A percentile compares a stretch with the other conserved stretches of the same genome.
Evolutionary conservation across 2,113 vertebrate species (phyloP).

Genomic region (Polypterus bichir): DNA sequence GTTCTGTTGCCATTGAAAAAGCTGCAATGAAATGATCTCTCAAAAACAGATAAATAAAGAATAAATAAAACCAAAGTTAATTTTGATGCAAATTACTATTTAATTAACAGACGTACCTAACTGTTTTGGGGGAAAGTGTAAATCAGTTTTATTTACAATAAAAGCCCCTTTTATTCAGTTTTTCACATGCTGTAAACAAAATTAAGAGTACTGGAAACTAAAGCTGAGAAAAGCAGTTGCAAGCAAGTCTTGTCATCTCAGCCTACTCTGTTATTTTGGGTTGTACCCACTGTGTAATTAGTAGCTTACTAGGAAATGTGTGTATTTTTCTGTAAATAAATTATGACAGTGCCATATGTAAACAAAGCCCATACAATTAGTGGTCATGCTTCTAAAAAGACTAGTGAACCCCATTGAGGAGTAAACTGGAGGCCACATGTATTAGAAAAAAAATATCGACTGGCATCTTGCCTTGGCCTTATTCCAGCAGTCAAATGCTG

Average conservation of each 20-base stretch:
- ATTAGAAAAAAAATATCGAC: not conserved
- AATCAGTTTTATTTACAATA: not conserved
- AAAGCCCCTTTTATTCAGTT: not conserved
- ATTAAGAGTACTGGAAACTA: not conserved
- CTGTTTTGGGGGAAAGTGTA: not conserved
- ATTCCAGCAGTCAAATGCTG: not conserved
- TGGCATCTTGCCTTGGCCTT: not conserved
- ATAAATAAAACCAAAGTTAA: not conserved
- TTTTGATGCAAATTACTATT: no score
- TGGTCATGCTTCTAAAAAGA: conserved; percentile 21
- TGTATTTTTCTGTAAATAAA: conserved; percentile 15
- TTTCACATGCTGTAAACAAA: conserved; percentile 3
- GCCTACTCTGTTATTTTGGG: conserved; percentile 12
- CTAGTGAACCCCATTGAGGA: not conserved
- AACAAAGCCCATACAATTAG: conserved; percentile 29
- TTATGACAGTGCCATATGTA: conserved; percentile 18
- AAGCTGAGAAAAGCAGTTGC: not conserved
- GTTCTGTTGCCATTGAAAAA: not conserved
- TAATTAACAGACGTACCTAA: not conserved
- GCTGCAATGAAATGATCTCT: not conserved
- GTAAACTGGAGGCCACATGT: not conserved
- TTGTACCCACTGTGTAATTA: conserved; percentile 18
- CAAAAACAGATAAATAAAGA: conserved; percentile 3
- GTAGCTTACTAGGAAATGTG: conserved; percentile 15
- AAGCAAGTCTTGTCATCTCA: not conserved